phyloP scores from a whole-genome alignment of 2,113 vertebrate species.

The Glaucidium brasilianum region DNA sequence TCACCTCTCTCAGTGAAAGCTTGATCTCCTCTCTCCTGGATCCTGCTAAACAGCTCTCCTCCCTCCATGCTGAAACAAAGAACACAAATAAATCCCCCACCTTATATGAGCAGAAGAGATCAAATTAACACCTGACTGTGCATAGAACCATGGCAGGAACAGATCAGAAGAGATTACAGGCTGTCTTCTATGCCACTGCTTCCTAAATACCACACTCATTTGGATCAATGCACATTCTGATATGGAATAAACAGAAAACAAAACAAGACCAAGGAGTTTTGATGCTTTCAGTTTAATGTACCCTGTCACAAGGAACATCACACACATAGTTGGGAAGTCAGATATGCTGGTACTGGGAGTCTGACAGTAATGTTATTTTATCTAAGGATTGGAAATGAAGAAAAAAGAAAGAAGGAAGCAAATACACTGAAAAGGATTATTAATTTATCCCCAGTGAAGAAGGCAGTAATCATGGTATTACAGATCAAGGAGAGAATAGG shows the following conservation, averaged over 20 bases:
- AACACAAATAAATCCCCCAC: not conserved
- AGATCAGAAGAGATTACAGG: not conserved
- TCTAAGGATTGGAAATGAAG: not conserved
- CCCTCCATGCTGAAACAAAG: conserved; percentile 90
- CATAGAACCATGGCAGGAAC: not conserved
- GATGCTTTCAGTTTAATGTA: not conserved
- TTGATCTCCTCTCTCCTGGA: conserved; percentile 95
- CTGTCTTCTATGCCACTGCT: not conserved
- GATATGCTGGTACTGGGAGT: not conserved
- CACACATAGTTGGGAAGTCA: not conserved
- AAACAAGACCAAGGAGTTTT: not conserved
- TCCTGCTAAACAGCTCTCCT: conserved; percentile 95
- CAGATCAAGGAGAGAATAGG: not conserved
- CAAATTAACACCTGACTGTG: not conserved
- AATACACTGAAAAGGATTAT: not conserved
- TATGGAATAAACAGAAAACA: not conserved
- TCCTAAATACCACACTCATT: not conserved
- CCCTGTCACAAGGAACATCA: not conserved
- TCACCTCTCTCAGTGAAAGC: conserved; percentile 98
- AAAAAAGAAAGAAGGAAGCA: not conserved
- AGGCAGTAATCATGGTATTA: not conserved
- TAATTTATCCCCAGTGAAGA: not conserved
- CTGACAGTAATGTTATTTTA: not conserved
- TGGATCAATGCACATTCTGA: not conserved
- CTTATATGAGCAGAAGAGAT: not conserved